A percentile compares a stretch with the other conserved stretches of the same genome.
Evolutionary conservation across 2,888 invertebrate genomes (phyloP).

Genomic region (Leptinotarsa haldemani): DNA sequence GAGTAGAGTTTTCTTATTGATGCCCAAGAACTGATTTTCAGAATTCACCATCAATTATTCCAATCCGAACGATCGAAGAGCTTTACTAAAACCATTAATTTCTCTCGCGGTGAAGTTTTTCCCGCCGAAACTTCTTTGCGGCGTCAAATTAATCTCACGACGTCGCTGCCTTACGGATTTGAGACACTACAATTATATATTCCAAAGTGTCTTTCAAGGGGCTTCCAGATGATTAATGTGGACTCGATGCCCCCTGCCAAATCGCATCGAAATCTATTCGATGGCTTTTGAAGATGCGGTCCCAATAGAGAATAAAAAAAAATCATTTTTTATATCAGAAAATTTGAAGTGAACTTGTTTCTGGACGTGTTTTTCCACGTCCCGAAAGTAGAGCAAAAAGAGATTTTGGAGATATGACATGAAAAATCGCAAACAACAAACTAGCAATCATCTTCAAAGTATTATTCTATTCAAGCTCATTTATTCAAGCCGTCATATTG

Average conservation of each 20-base stretch:
- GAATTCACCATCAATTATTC: slow-evolving; percentile 33
- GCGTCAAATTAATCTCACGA: slow-evolving; percentile 70
- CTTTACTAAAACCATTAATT: slow-evolving; percentile 28
- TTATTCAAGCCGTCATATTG: no score
- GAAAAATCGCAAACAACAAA: no score
- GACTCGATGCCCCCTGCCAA: slow-evolving; percentile 83
- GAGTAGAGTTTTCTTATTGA: not conserved
- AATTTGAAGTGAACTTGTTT: no score
- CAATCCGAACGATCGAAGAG: slow-evolving; percentile 22
- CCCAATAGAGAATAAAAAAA: not conserved
- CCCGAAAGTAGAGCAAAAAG: no score
- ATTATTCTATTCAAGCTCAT: no score
- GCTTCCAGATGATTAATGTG: slow-evolving; percentile 86
- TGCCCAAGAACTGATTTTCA: slow-evolving; percentile 28
- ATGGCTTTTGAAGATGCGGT: not conserved
- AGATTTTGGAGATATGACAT: no score
- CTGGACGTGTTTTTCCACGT: no score
- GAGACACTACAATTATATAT: slow-evolving; percentile 93
- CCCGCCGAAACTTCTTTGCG: slow-evolving; percentile 70
- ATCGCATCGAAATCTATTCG: not conserved
- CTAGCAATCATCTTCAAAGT: no score
- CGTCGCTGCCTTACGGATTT: slow-evolving; percentile 89
- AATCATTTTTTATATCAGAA: no score
- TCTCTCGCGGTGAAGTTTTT: slow-evolving; percentile 67
- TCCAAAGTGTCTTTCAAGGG: slow-evolving; percentile 87